Conservation (phyloP, 2,888 invertebrate genomes). For the Noctuana brunneofusca region DNA sequence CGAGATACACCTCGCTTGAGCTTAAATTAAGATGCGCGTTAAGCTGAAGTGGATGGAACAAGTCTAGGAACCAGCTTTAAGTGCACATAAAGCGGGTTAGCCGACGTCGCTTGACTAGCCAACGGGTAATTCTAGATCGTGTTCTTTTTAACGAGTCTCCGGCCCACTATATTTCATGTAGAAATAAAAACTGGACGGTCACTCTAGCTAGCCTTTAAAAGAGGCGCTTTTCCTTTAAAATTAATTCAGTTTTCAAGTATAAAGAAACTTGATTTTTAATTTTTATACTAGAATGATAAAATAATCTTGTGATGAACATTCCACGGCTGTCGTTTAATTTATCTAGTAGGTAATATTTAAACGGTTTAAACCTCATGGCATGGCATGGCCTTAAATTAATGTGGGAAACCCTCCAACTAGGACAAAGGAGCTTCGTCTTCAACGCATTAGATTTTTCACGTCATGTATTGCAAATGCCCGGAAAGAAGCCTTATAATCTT, state of each 20-base stretch:
- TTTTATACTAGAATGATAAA: not conserved
- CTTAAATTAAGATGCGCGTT: constrained; percentile 74
- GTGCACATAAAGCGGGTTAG: constrained; percentile 75
- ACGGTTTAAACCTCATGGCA: no score
- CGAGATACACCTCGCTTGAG: constrained; percentile 53
- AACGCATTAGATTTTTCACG: constrained; percentile 38
- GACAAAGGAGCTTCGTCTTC: constrained; percentile 35
- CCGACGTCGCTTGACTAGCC: constrained; percentile 60
- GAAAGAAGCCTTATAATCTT: constrained; percentile 73
- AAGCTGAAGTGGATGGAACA: constrained; percentile 70
- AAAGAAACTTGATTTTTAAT: not conserved
- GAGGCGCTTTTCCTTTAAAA: constrained; percentile 1
- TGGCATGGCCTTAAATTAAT: not conserved
- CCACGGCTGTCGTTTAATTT: no score
- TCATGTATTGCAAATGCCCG: constrained; percentile 44
- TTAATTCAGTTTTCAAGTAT: constrained; percentile 15
- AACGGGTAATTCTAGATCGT: constrained; percentile 68
- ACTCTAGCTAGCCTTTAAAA: constrained; percentile 36
- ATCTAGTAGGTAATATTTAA: no score
- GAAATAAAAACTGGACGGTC: constrained; percentile 65
- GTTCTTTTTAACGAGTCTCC: constrained; percentile 74
- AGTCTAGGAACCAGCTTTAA: constrained; percentile 72
- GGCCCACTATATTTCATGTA: constrained; percentile 64
- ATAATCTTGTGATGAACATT: not conserved
- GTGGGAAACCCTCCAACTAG: constrained; percentile 17